Conservation (phyloP, 2,888 invertebrate species). For the Vanessa cardui region DNA sequence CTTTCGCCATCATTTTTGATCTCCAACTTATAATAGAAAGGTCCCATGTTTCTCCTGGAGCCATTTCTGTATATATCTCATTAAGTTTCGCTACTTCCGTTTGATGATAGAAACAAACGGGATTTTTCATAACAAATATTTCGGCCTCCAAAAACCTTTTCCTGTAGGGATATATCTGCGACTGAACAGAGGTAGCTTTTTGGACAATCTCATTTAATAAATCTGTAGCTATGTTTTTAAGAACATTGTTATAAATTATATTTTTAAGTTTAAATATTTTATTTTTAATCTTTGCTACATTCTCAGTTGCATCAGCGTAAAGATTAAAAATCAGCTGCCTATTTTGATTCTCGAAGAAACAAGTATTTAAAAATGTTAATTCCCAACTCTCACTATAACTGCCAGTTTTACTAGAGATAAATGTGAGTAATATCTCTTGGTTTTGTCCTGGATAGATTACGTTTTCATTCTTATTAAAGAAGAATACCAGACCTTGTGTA, state of each 20-base stretch:
- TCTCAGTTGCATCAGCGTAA: constrained; percentile 63
- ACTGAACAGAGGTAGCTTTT: constrained; percentile 52
- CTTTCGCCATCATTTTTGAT: constrained; percentile 61
- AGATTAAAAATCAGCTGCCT: constrained; percentile 62
- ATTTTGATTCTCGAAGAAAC: constrained; percentile 59
- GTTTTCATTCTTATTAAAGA: constrained; percentile 82
- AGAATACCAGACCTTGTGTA: constrained; percentile 70
- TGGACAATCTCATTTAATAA: constrained; percentile 53
- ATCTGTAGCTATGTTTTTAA: constrained; percentile 49
- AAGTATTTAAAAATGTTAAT: constrained; percentile 68
- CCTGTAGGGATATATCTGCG: constrained; percentile 66
- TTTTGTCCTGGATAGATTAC: constrained; percentile 77
- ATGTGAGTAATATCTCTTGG: constrained; percentile 72
- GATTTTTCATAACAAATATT: constrained; percentile 71
- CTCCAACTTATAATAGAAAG: constrained; percentile 68
- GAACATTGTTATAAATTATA: constrained; percentile 53
- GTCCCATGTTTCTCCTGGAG: constrained; percentile 57
- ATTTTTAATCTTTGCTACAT: constrained; percentile 47
- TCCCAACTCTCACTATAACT: constrained; percentile 77
- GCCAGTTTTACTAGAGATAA: constrained; percentile 64
- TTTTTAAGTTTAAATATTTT: constrained; percentile 54
- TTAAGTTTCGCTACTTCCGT: constrained; percentile 67
- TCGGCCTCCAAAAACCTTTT: constrained; percentile 67
- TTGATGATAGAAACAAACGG: constrained; percentile 73
- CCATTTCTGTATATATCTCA: constrained; percentile 60